Evolutionary conservation across 2,797 vertebrate species (phyloP), one percentile per base, ranked within the genome.

Genomic region (Orestias chungarensis): DNA sequence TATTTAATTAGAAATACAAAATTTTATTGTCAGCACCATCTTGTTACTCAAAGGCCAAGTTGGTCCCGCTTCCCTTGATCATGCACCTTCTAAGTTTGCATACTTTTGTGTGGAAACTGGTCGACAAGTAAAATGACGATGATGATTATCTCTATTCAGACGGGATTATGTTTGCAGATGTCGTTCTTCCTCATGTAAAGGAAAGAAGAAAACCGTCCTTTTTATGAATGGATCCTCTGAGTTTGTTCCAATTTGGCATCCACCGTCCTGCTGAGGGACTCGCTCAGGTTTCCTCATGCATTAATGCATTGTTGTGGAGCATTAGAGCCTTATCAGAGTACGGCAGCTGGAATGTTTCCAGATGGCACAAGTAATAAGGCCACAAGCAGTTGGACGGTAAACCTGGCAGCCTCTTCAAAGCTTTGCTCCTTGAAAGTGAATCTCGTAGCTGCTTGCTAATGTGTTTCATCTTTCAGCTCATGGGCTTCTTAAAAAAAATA

Each of bases 321-420:
- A 40, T 43, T 12, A 47, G 74, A 71, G 66, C 74, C 78, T 91
- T 87, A 87, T 92, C 87, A 78, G 83, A 71, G n/a, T 55, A 77
- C 78, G 73, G 55, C 74, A 62, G 79, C 84, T 90, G 89, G 88
- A 91, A 72, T 57, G 6, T 73, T 82, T 90, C 90, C 92, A 93
- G 80, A 90, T 92, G 90, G 85, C 83, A 80, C 69, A 42, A 68
- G 85, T 86, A 86, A 82, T 74, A 81, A 82, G 84, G 74, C 76
- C 86, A 78, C 10, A 75, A 40, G 10, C 81, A 78, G 76, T 73
- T 74, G 69, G 79, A 83, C 64, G 64, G 82, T 76, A 33, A 71
- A 82, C 79, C 78, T 93, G 92, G 90, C 91, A 85, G 82, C 71
- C 44, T 79, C 73, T 86, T 91, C 86, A 91, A 89, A 92, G 88